These are phyloP conservation scores for Helleia helle DNA, from an alignment of 2,888 invertebrate genomes.

Conservation along the genomic window DNA sequence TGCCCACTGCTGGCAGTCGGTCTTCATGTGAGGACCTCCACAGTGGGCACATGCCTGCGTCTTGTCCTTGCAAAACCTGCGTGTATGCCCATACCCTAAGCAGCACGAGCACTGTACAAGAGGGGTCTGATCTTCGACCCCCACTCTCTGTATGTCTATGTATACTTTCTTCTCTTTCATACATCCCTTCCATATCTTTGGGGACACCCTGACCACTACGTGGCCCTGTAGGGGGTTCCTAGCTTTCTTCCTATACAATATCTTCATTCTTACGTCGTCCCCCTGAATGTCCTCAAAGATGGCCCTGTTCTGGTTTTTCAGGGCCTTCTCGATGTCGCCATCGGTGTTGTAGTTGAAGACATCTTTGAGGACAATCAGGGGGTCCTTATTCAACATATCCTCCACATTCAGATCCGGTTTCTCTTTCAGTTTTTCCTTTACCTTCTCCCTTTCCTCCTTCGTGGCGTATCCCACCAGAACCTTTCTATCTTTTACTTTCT, in stretches of 20 bases:
- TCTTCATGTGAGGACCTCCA: too few species aligned
- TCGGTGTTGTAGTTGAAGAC: constrained; percentile 4
- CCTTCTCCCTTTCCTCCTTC: constrained; percentile 8
- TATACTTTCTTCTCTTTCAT: neutral
- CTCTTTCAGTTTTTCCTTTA: constrained; percentile 3
- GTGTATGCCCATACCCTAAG: too few species aligned
- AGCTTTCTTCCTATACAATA: neutral
- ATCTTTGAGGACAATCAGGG: constrained; percentile 11
- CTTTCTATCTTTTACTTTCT: constrained; percentile 14
- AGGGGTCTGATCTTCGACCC: too few species aligned
- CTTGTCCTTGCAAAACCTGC: too few species aligned
- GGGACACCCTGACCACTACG: neutral
- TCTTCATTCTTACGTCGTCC: neutral
- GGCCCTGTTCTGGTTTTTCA: constrained; percentile 10
- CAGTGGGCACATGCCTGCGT: too few species aligned
- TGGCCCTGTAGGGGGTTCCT: neutral
- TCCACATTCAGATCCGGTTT: constrained; percentile 5
- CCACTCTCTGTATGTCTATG: too few species aligned
- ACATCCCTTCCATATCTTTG: neutral
- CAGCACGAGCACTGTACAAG: too few species aligned
- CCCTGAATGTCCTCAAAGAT: neutral
- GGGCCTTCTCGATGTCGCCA: constrained; percentile 10
- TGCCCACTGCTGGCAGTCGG: too few species aligned
- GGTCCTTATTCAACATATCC: constrained; percentile 14
- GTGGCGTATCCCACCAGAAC: constrained; percentile 10